A percentile compares a stretch with the other conserved stretches of the same genome.
phyloP scores from a whole-genome alignment of 2,113 vertebrate species.

The Sinocyclocheilus rhinocerous region DNA sequence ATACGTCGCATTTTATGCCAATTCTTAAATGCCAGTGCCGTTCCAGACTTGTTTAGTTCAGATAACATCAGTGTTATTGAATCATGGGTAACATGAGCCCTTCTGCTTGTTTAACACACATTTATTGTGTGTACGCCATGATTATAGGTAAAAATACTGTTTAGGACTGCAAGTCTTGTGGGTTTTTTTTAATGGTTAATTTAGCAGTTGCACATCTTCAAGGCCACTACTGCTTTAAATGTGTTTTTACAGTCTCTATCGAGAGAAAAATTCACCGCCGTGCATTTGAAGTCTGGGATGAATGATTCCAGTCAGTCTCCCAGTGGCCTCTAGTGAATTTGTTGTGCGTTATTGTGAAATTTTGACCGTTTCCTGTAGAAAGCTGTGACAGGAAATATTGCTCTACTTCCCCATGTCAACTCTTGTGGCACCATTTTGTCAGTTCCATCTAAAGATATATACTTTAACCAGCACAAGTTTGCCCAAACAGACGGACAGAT shows the following conservation, averaged over 20 bases:
- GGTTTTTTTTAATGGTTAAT: background rate
- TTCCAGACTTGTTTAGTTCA: slow-evolving; percentile 1
- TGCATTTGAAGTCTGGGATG: background rate
- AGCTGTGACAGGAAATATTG: slow-evolving; percentile 43
- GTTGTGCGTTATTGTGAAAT: slow-evolving; percentile 24
- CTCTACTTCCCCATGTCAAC: slow-evolving; percentile 52
- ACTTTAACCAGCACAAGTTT: background rate
- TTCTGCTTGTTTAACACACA: background rate
- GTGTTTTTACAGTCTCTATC: background rate
- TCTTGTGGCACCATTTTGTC: slow-evolving; percentile 25
- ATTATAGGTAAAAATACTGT: background rate
- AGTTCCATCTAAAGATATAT: background rate
- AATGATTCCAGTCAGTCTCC: background rate
- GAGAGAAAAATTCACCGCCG: background rate
- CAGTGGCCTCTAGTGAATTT: background rate
- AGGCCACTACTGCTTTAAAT: background rate
- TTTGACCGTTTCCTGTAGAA: slow-evolving; percentile 2
- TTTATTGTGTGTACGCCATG: background rate
- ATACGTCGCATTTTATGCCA: background rate
- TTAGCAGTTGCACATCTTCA: background rate
- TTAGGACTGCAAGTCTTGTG: background rate
- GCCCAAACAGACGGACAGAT: background rate
- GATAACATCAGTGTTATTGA: background rate
- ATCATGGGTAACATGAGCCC: background rate
- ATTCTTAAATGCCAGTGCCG: background rate